Evolutionary conservation across 2,888 invertebrate species (phyloP), one percentile per base, ranked within the genome.

Genomic region (Trachelus stipa): DNA sequence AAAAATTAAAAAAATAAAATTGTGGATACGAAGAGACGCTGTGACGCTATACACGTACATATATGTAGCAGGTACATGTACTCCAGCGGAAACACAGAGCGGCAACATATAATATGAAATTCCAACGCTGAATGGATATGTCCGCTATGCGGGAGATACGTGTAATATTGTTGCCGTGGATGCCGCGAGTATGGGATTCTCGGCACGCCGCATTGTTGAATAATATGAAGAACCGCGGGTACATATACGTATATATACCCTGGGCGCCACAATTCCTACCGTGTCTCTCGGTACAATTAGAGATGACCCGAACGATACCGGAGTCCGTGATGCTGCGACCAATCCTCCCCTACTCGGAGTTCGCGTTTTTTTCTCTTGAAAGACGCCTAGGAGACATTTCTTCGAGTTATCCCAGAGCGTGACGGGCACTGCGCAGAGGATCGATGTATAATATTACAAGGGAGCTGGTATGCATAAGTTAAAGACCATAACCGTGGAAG

Each of bases 241-340:
- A 12, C 12, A 12, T 12, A 35, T 35, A 35, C 0, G 0, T 34
- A 35, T 30, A 71, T 31, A 71, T 71, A 81, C 80, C 81, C 81
- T 81, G 82, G 79, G 81, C 80, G 81, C 81, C 79, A 83, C 86
- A 83, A 84, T 85, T 83, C 82, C 80, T 81, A 78, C 79, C 79
- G 81, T 81, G 79, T 80, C 78, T 80, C 76, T 80, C 76, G 81
- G 82, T 85, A 83, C 85, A 87, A 86, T 86, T 87, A 84, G 82
- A 84, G 86, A 84, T 85, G 84, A 85, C 85, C 86, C 78, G 76
- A 37, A 83, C 79, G 84, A 85, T 86, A 85, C 35, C 76, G 74
- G 73, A 73, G 73, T 71, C 40, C 12, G 15, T 31, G 30, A 71
- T 11, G 68, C 79, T 71, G 71, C 75, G 75, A 77, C 79, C 77